Base-by-base conservation (phyloP, 2,888 invertebrate species). In the Apotomis turbidana region DNA sequence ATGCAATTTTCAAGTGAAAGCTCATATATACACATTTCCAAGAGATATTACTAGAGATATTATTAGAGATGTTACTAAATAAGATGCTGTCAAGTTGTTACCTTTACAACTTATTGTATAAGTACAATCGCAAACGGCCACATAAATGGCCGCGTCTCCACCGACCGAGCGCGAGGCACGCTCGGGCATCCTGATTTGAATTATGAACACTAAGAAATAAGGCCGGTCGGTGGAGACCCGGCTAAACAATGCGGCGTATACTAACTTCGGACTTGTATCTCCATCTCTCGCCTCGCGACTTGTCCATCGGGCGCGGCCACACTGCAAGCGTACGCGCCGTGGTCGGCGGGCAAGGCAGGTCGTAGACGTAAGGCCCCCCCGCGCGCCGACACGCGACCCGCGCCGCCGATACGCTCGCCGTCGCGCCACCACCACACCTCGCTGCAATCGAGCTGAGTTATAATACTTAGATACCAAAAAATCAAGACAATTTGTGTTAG, bases 261-360 rank as follows among this genome's bases (percentile, higher is more conserved):
- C 95, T 91, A 79, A 95, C 96, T 96, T 86, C 95, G 95, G 74
- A 96, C 95, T 88, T 95, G 95, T 79, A 96, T 91, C 82, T 95
- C 95, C 79, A 96, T 93, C 81, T 96, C 96, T 10, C 95, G 90
- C 70, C 95, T 94, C 59, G 96, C 96, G 61, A 95, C 94, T 79
- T 96, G 95, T 0, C 96, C 96, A n/a, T 94, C 94, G 61, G 95
- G 94, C 79, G 96, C 96, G 66, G 94, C 90, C n/a, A 96, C 97
- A 68, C 94, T 94, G 90, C 97, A 97, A 13, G 96, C 95, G 90
- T 97, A 97, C 79, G 94, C 94, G 58, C 97, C 97, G 66, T 96
- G 95, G 91, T 97, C 97, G 74, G 95, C 90, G 59, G 87, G 67
- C 77, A 81, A 83, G 77, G 88, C 90, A 0, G 91, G 90, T 81